Evolutionary conservation across 23 tunicate genomes (phyloP), one percentile per base, ranked within the genome.

Genomic region (Styela clava): DNA sequence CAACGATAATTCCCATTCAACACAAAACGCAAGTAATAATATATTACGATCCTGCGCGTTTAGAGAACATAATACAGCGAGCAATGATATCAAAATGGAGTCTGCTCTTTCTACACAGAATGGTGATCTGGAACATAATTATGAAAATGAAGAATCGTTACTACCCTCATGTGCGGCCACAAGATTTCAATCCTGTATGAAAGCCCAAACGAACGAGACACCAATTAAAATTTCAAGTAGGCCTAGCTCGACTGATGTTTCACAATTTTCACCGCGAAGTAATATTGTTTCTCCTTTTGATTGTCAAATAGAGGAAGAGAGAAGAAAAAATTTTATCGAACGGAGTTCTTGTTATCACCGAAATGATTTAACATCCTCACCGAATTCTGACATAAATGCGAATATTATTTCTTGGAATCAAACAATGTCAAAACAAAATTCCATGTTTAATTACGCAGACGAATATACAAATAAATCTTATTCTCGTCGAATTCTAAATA

Each of bases 1-100:
- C 31, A 29, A 26, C 33, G 30, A 24, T 52, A 18, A 61, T 68
- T 22, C 82, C 82, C 34, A 78, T 7, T n/a, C n/a, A 74, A 30
- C 63, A 23, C 62, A 78, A 56, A 30, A 61, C 24, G 69, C 7
- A 12, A 44, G 12, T 12, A 44, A 44, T 12, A 44, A 44, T 12
- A 7, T 5, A 44, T 12, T 44, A 52, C 35, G 22, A 61, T 26
- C 82, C 69, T 30, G 62, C 69, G 24, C 69, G 69, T 61, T 52
- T 69, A 34, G 16, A 16, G 22, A 44, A 44, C 56, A 44, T 5
- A 44, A 44, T 12, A 5, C 12, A 44, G 56, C 56, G 12, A 12
- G 12, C 56, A 12, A 44, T 44, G 56, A 12, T 5, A 44, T 44
- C 12, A 44, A 44, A 44, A 44, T 44, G 56, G 56, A 44, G 56